Percentiles rank a stretch among this genome's conserved stretches.
phyloP scores from a whole-genome alignment of 2,888 invertebrate genomes.

The Drosophila trichaetosa region DNA sequence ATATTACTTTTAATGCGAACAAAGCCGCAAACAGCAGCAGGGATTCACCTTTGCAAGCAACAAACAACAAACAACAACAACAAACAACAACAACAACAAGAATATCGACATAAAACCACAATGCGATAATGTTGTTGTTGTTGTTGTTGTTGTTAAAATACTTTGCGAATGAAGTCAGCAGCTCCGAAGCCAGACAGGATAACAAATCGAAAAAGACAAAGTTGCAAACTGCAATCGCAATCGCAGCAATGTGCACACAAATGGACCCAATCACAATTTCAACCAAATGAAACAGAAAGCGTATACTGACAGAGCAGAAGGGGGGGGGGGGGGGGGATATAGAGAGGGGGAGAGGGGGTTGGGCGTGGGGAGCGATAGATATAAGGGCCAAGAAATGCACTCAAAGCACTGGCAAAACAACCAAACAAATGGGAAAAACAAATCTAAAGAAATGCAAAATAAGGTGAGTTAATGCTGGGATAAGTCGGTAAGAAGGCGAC shows the following conservation, averaged over 20 bases:
- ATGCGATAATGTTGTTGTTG: slow-evolving; percentile 14
- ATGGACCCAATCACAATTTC: slow-evolving; percentile 4
- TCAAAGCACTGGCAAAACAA: slow-evolving; percentile 31
- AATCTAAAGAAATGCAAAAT: slow-evolving; percentile 18
- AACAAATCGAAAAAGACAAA: slow-evolving; percentile 44
- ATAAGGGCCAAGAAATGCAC: slow-evolving; percentile 44
- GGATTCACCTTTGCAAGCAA: not conserved
- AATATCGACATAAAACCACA: slow-evolving; percentile 23
- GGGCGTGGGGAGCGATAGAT: not conserved
- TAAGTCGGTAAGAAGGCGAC: slow-evolving; percentile 28
- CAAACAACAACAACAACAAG: not conserved
- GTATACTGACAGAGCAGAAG: not conserved
- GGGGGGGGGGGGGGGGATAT: not conserved
- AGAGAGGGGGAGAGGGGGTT: not conserved
- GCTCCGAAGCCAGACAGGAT: slow-evolving; percentile 30
- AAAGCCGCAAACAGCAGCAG: not conserved
- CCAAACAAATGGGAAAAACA: slow-evolving; percentile 2
- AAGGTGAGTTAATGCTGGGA: not conserved
- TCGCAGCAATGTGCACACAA: slow-evolving; percentile 14
- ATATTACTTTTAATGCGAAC: slow-evolving; percentile 1
- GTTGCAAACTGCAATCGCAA: slow-evolving; percentile 34
- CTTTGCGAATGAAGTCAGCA: slow-evolving; percentile 21
- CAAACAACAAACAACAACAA: not conserved
- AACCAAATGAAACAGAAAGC: slow-evolving; percentile 1
- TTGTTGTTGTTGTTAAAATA: slow-evolving; percentile 35